Base-by-base conservation (phyloP, 2,113 vertebrate species). In the Calidris pygmaea region DNA sequence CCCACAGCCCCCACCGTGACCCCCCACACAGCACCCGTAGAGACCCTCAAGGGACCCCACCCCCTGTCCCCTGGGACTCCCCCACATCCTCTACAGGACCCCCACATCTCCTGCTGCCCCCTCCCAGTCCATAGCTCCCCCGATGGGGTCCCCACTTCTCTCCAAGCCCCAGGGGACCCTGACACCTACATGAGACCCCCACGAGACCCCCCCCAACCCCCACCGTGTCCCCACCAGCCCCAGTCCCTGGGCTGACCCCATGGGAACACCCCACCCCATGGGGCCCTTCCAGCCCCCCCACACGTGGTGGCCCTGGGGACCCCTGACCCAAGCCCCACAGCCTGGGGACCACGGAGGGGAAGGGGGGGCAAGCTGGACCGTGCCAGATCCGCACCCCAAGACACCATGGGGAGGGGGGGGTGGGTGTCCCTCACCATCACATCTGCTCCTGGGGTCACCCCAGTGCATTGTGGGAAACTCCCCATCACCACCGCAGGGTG, bases 401-500 rank as follows among this genome's bases (percentile, higher is more conserved):
- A 32, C 21, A 59, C 41, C 43, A 10, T 34, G 0, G 26, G 37
- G n/a, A n/a, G n/a, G n/a, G n/a, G n/a, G n/a, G n/a, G n/a, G n/a
- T n/a, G n/a, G n/a, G n/a, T n/a, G n/a, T n/a, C n/a, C n/a, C n/a
- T n/a, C n/a, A n/a, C n/a, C n/a, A n/a, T n/a, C n/a, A n/a, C 2
- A 2, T 17, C 26, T 4, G 9, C 80, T 34, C 58, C 23, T 8
- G 67, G 85, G 89, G 74, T 68, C 68, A 85, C 78, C 78, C 70
- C 83, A 3, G 62, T 79, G 95, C 80, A 83, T 76, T 89, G 87
- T 93, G 91, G 95, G 93, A 95, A 93, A 84, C 85, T 96, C 93
- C 81, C 67, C 91, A 95, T 95, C 93, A 39, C 56, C 71, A 3
- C 30, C 7, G 5, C 3, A 5, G 74, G 63, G 67, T 14, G 10